Evolutionary conservation across 2,797 vertebrate species (phyloP), one percentile per base, ranked within the genome.

Genomic region (Paratrypauchen microcephalus): DNA sequence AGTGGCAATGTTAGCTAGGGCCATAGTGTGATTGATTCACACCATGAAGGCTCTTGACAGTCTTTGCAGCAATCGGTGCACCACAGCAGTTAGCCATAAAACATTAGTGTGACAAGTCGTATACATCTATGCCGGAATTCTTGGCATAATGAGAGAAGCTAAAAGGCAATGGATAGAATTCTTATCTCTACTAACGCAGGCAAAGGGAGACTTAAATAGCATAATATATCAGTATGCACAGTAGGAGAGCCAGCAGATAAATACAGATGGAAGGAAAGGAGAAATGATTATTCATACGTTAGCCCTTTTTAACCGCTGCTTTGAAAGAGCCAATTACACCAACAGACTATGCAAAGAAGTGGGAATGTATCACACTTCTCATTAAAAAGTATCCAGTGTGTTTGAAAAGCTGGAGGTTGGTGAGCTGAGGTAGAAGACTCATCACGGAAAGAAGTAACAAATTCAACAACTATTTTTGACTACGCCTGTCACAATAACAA

Each of bases 131-230:
- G 82, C 86, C 86, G 84, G 78, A 60, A 76, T 79, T 75, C 77
- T 86, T 87, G 88, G 86, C 85, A 85, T 88, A 91, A 92, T 90
- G 82, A 88, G 88, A 87, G 79, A 85, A 75, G 83, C 78, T 85
- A 73, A 83, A 76, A 86, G 71, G 78, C 75, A 79, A 80, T 86
- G 86, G 83, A 90, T 92, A 88, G 74, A 91, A 91, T 83, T 88
- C 84, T 88, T 90, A 89, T 90, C 87, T 83, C 79, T 70, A 76
- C 75, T 70, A 79, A 86, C 82, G 77, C 74, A 85, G 79, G 77
- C 87, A 82, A 77, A 86, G 66, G 84, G 74, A 87, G 76, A 80
- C 78, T 83, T 88, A 92, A 92, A 91, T 87, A 85, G 86, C 83
- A 82, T 75, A 83, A 89, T 90, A 86, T 83, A 88, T 88, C 81